A percentile compares a stretch with the other conserved stretches of the same genome.
phyloP scores from a whole-genome alignment of 2,797 vertebrate genomes.

The Danio tinwini region DNA sequence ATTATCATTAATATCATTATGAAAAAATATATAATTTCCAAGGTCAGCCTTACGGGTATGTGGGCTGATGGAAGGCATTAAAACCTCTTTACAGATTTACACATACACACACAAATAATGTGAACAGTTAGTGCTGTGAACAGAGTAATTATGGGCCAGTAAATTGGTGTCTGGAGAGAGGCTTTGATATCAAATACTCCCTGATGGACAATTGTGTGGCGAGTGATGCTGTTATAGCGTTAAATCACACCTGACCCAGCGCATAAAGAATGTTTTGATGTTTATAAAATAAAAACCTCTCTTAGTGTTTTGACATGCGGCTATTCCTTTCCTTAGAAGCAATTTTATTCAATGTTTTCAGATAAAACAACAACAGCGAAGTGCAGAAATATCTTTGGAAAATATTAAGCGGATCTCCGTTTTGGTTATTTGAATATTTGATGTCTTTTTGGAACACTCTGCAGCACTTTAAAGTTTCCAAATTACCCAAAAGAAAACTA shows the following conservation, averaged over 20 bases:
- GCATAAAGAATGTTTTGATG: slow-evolving; percentile 11
- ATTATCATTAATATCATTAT: slow-evolving; percentile 74
- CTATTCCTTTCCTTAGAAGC: slow-evolving; percentile 3
- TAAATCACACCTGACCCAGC: slow-evolving; percentile 15
- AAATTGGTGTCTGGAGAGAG: slow-evolving; percentile 54
- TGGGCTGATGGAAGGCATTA: slow-evolving; percentile 25
- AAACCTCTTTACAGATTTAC: slow-evolving; percentile 30
- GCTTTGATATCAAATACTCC: slow-evolving; percentile 50
- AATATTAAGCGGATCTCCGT: slow-evolving; percentile 1
- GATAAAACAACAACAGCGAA: neutral
- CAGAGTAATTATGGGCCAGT: slow-evolving; percentile 45
- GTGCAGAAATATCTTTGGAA: slow-evolving; percentile 25
- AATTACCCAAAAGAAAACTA: slow-evolving; percentile 3
- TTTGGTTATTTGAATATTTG: slow-evolving; percentile 30
- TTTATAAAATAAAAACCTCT: slow-evolving; percentile 8
- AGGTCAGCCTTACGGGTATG: slow-evolving; percentile 64
- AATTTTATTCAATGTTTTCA: slow-evolving; percentile 18
- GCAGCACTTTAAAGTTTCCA: slow-evolving; percentile 19
- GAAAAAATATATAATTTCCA: slow-evolving; percentile 66
- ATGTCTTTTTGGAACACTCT: neutral
- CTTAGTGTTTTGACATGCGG: neutral
- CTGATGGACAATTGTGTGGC: slow-evolving; percentile 45
- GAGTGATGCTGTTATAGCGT: slow-evolving; percentile 38
- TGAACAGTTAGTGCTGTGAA: slow-evolving; percentile 32
- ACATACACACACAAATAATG: slow-evolving; percentile 21